Evolutionary conservation across 2,888 invertebrate species (phyloP), one percentile per base, ranked within the genome.

Genomic region (Clanis bilineata): DNA sequence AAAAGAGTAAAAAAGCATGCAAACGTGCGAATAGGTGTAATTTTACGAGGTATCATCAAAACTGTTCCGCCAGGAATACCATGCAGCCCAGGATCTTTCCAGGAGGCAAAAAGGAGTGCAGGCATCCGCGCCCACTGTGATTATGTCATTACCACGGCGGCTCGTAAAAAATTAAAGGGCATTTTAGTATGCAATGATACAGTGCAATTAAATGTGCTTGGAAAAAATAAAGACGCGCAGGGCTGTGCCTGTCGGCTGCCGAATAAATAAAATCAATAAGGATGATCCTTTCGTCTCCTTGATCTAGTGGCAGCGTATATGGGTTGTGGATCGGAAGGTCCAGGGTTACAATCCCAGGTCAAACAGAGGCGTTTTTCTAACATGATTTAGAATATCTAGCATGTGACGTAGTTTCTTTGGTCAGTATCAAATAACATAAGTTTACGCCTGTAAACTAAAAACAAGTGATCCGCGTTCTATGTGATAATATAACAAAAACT

Each of bases 181-280:
- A 87, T 86, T 85, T 85, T 83, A 89, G 90, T 90, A 91, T 90
- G 90, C 86, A 89, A 91, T 91, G 91, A 91, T 91, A 91, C 89
- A 82, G 79, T 72, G 83, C 84, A 89, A 91, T 91, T 90, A 91
- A 85, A 83, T 75, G 70, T 66, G 61, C 55, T 70, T 60, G 69
- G 67, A 80, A 80, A 79, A 72, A 72, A 62, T 56, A 60, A 47
- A 62, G 66, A 66, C 66, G 74, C 51, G 41, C 23, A 59, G 59
- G 44, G 59, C 2, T 55, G 32, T 2, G 41, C n/a, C n/a, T n/a
- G n/a, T 22, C n/a, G 4, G 56, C 12, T 43, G 22, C 10, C 41
- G 23, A 43, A 41, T n/a, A 57, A 12, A 18, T 21, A 3, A 39
- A 22, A 21, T 23, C 15, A n/a, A 3, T 3, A 1, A n/a, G 5